Evolutionary conservation across 2,888 invertebrate genomes (phyloP), one percentile per base, ranked within the genome.

Genomic region (Terebella lapidaria): DNA sequence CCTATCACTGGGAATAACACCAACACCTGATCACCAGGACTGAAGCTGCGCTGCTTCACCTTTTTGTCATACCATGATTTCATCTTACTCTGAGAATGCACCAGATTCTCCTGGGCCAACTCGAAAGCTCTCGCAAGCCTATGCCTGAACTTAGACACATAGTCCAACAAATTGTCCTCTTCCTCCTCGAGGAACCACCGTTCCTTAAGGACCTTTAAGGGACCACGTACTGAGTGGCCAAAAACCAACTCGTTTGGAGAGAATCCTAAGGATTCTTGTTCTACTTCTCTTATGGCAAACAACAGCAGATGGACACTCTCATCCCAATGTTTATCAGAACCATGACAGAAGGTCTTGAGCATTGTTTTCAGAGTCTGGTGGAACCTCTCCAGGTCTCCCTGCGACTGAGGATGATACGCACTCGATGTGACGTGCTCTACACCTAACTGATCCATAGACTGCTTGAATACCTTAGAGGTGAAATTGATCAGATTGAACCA

Each of bases 171-270:
- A 55, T 57, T 30, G n/a, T 10, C 10, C 3, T 25, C 26, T 22
- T 15, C 5, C 5, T 49, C 49, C 10, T 49, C 22, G 5, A 18
- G 10, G 15, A 49, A 20, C 49, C 49, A 49, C 5, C 5, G 10
- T 49, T 49, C 15, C 20, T 49, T 49, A 10, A 49, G 5, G 5
- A 49, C 22, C 20, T 49, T 49, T 49, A 49, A 49, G 5, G 49
- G 49, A 49, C 49, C 49, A 18, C 49, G 15, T 5, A 49, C 49
- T 18, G 20, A 49, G 20, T 49, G 49, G 20, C 49, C 54, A 42
- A 27, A 58, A 15, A 58, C 22, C 29, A 60, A 30, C 25, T 60
- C 58, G 20, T 60, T 60, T 18, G 59, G 60, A 30, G 51, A 60
- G 42, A 60, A 60, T n/a, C 59, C 59, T 2, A 57, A 20, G 20